A percentile compares a stretch with the other conserved stretches of the same genome.
These are phyloP conservation scores for Patella caerulea DNA, from an alignment of 2,888 invertebrate genomes.

Conservation along the genomic window DNA sequence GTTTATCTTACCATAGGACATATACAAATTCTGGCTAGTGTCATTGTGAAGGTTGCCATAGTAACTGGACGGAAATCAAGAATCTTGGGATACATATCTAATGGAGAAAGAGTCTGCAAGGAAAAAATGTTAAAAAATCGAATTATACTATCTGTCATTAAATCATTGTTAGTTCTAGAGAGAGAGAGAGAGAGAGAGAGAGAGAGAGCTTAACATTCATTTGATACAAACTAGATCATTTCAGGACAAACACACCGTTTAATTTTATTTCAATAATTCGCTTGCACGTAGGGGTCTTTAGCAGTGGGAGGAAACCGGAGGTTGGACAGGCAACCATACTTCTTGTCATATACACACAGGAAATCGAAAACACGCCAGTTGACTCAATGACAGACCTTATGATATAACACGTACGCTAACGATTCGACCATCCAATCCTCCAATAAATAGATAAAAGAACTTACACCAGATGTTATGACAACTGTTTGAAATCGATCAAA, in stretches of 20 bases:
- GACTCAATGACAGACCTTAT: no score
- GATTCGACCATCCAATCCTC: no score
- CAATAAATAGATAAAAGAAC: constrained; percentile 12
- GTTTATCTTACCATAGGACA: constrained; percentile 86
- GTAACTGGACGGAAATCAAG: constrained; percentile 97
- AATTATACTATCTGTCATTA: background rate
- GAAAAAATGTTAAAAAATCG: background rate
- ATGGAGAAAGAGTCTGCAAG: constrained; percentile 87
- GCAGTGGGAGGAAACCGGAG: no score
- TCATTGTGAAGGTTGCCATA: constrained; percentile 99
- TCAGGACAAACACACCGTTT: no score
- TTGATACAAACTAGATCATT: no score
- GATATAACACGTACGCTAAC: no score
- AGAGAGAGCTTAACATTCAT: background rate
- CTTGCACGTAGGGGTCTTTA: no score
- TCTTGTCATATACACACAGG: background rate
- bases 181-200: background rate
- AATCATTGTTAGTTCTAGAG: background rate
- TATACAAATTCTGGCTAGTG: constrained; percentile 93
- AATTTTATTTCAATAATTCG: no score
- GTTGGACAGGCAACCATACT: no score
- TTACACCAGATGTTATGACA: constrained; percentile 93
- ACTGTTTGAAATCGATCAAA: constrained; percentile 97
- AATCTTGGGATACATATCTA: constrained; percentile 99
- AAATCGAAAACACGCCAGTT: no score